Conservation (phyloP, 1,140 invertebrate genomes). For the Drosophila insularis region DNA sequence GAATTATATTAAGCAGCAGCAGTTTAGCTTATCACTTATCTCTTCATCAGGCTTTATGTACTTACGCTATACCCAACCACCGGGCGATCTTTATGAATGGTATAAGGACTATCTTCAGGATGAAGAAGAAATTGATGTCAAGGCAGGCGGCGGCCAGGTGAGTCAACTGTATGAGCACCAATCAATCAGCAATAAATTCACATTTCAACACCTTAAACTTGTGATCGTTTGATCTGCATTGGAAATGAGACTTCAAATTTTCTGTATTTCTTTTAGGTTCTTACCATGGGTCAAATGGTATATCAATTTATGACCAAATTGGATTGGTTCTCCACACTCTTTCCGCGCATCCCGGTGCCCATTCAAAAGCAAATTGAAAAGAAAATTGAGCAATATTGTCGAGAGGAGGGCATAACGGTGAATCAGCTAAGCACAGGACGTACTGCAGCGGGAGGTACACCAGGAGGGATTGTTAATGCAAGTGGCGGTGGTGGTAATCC, state of each 20-base stretch:
- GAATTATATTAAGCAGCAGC: slow-evolving; percentile 26
- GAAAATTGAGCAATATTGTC: slow-evolving; percentile 85
- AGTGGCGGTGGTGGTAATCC: slow-evolving; percentile 3
- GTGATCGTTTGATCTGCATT: background rate
- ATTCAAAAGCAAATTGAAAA: slow-evolving; percentile 96
- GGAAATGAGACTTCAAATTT: background rate
- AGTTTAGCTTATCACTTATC: background rate
- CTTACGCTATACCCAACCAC: slow-evolving; percentile 97
- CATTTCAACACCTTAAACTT: background rate
- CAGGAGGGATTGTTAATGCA: background rate
- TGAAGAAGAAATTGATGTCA: slow-evolving; percentile 97
- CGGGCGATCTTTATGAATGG: slow-evolving; percentile 97
- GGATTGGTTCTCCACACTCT: slow-evolving; percentile 99
- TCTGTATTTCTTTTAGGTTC: slow-evolving; percentile 82
- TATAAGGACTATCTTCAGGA: slow-evolving; percentile 98
- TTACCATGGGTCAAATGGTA: slow-evolving; percentile 97
- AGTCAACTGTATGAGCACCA: slow-evolving; percentile 81
- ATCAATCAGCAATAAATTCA: slow-evolving; percentile 37
- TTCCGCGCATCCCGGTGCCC: slow-evolving; percentile 99
- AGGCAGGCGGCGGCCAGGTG: slow-evolving; percentile 96
- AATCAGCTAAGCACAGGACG: slow-evolving; percentile 67
- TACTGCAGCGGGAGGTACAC: slow-evolving; percentile 9
- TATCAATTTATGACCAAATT: slow-evolving; percentile 97
- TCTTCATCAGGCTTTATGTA: slow-evolving; percentile 86
- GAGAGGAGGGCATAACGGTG: slow-evolving; percentile 63